Evolutionary conservation across 1,140 invertebrate genomes (phyloP).

Genomic region (Eufriesea mexicana): DNA sequence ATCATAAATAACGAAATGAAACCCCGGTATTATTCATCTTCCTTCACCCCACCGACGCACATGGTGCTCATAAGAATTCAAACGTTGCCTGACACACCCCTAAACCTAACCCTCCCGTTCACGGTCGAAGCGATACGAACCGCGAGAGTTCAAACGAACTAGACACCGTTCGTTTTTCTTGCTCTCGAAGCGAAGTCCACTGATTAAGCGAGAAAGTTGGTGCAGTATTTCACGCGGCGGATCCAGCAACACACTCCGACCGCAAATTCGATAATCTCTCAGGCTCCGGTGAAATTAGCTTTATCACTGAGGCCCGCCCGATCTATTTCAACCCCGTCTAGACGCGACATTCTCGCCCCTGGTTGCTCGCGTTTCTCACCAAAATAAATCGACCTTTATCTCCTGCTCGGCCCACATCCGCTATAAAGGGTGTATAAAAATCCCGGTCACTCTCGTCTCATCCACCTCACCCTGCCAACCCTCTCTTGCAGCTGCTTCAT

Average conservation of each 20-base stretch:
- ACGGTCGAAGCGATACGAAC: too few species aligned
- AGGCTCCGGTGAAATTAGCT: slow-evolving; percentile 25
- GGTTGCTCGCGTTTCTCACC: neutral
- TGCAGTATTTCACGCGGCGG: slow-evolving; percentile 11
- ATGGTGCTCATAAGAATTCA: too few species aligned
- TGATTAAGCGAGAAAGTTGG: slow-evolving; percentile 45
- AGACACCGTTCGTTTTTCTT: neutral
- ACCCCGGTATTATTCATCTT: too few species aligned
- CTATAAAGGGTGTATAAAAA: too few species aligned
- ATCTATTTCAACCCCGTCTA: neutral
- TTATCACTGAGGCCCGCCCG: neutral
- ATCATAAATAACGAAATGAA: too few species aligned
- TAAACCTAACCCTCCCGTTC: too few species aligned
- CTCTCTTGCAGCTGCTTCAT: too few species aligned
- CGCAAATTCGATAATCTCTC: slow-evolving; percentile 51
- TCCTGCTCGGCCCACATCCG: neutral
- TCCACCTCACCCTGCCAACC: too few species aligned
- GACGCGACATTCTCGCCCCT: neutral
- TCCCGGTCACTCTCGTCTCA: too few species aligned
- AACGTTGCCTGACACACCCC: too few species aligned
- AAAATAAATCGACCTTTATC: neutral
- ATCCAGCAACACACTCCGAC: neutral
- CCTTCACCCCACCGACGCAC: too few species aligned
- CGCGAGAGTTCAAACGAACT: slow-evolving; percentile 34
- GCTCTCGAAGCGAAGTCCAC: neutral